These are phyloP conservation scores for Oligia fasciuncula DNA, from an alignment of 2,888 invertebrate genomes.

Conservation along the genomic window DNA sequence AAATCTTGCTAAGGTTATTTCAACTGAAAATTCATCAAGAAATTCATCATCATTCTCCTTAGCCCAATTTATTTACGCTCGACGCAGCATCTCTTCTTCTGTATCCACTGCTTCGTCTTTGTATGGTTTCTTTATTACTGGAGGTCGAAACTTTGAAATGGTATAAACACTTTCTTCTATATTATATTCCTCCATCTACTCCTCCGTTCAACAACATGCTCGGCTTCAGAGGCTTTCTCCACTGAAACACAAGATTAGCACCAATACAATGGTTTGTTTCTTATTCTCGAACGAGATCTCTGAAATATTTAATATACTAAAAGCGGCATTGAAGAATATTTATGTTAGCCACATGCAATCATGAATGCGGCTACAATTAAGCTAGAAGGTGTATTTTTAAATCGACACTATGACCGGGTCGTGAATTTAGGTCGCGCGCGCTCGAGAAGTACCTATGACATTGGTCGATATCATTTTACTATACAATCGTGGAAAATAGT, in stretches of 20 bases:
- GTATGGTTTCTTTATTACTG: neutral
- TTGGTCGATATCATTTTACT: conserved; percentile 64
- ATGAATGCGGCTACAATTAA: conserved; percentile 27
- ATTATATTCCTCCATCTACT: neutral
- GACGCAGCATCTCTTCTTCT: neutral
- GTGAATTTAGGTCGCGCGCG: conserved; percentile 67
- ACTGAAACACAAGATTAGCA: neutral
- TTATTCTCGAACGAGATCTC: neutral
- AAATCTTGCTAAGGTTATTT: neutral
- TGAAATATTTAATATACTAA: neutral
- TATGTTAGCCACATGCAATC: neutral
- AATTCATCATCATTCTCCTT: neutral
- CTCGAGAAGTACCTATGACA: conserved; percentile 57
- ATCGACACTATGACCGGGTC: conserved; percentile 59
- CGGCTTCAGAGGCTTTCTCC: neutral
- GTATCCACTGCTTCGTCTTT: neutral
- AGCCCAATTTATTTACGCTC: no score
- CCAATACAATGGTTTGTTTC: neutral
- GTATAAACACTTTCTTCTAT: neutral
- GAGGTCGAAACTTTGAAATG: neutral
- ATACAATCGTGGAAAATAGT: conserved; percentile 38
- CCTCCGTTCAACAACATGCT: neutral
- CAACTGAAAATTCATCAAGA: neutral
- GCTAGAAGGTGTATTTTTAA: conserved; percentile 51
- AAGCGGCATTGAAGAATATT: neutral